Evolutionary conservation across 64 coral and sea anemone genomes (phyloP).

Genomic region (Dendrophyllia cribrosa): DNA sequence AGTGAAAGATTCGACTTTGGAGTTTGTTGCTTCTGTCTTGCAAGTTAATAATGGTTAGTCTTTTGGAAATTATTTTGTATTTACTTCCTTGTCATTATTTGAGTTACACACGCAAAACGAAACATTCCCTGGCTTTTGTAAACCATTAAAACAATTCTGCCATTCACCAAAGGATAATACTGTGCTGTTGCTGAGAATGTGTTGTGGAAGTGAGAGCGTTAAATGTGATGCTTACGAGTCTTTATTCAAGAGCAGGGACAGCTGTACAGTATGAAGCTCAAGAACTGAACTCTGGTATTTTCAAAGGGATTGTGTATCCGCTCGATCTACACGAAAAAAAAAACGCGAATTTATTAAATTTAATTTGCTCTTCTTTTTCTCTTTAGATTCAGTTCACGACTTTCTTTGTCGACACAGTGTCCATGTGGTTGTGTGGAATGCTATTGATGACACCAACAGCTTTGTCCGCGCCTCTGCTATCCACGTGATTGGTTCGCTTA

Average conservation of each 20-base stretch:
- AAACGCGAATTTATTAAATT: neutral
- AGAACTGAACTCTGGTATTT: too few species aligned
- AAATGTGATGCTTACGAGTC: too few species aligned
- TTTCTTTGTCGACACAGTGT: conserved; percentile 18
- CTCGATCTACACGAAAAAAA: neutral
- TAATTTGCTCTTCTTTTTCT: neutral
- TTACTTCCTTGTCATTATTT: too few species aligned
- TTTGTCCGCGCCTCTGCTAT: conserved; percentile 82
- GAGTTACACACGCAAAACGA: too few species aligned
- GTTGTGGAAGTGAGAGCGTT: too few species aligned
- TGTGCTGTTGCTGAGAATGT: too few species aligned
- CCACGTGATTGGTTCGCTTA: conserved; percentile 51
- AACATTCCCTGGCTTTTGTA: neutral
- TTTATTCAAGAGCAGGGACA: too few species aligned
- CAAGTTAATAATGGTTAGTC: conserved; percentile 53
- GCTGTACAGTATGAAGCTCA: too few species aligned
- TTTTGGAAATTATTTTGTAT: neutral
- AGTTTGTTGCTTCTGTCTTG: conserved; percentile 73
- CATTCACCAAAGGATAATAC: too few species aligned
- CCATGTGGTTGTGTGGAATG: conserved; percentile 9
- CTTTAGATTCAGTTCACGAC: conserved; percentile 25
- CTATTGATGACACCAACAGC: conserved; percentile 72
- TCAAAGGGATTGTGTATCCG: too few species aligned
- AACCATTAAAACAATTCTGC: too few species aligned
- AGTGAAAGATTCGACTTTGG: conserved; percentile 79